A percentile compares a stretch with the other conserved stretches of the same genome.
Conservation (phyloP, 1,140 invertebrate genomes). For the Vanessa tameamea region DNA sequence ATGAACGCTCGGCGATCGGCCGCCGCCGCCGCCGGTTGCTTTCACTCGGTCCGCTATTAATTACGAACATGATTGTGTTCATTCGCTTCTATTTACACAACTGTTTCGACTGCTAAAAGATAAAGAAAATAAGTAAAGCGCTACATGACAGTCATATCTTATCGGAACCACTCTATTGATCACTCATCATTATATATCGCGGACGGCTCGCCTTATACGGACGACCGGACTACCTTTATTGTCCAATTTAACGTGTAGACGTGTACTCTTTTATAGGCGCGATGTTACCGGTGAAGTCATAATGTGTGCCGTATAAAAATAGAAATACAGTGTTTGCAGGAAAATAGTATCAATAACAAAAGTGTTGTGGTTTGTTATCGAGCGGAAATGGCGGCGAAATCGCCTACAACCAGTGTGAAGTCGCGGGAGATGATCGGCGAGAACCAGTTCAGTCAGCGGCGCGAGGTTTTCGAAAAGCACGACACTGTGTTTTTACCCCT, state of each 20-base stretch:
- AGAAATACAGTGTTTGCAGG: slow-evolving; percentile 76
- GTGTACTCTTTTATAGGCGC: slow-evolving; percentile 68
- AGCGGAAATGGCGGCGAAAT: slow-evolving; percentile 76
- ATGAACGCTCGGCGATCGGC: slow-evolving; percentile 63
- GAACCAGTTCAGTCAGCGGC: slow-evolving; percentile 75
- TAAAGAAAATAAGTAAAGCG: slow-evolving; percentile 70
- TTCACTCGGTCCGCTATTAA: slow-evolving; percentile 72
- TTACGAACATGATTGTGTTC: slow-evolving; percentile 68
- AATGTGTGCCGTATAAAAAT: slow-evolving; percentile 75
- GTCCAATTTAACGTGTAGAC: slow-evolving; percentile 73
- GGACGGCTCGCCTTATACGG: slow-evolving; percentile 69
- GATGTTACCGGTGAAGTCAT: slow-evolving; percentile 78
- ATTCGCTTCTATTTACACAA: slow-evolving; percentile 75
- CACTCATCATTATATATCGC: slow-evolving; percentile 72
- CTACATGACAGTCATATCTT: slow-evolving; percentile 69
- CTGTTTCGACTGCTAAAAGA: slow-evolving; percentile 73
- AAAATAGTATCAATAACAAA: slow-evolving; percentile 78
- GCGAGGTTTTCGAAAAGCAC: slow-evolving; percentile 75
- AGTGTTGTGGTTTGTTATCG: slow-evolving; percentile 78
- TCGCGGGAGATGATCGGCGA: slow-evolving; percentile 75
- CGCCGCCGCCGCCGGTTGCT: slow-evolving; percentile 57
- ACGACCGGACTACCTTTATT: slow-evolving; percentile 74
- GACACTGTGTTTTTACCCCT: slow-evolving; percentile 72
- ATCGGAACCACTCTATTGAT: slow-evolving; percentile 75
- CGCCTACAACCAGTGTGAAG: slow-evolving; percentile 74